These are phyloP conservation scores for Drosophila lutescens DNA, from an alignment of 2,888 invertebrate species.

Conservation along the genomic window DNA sequence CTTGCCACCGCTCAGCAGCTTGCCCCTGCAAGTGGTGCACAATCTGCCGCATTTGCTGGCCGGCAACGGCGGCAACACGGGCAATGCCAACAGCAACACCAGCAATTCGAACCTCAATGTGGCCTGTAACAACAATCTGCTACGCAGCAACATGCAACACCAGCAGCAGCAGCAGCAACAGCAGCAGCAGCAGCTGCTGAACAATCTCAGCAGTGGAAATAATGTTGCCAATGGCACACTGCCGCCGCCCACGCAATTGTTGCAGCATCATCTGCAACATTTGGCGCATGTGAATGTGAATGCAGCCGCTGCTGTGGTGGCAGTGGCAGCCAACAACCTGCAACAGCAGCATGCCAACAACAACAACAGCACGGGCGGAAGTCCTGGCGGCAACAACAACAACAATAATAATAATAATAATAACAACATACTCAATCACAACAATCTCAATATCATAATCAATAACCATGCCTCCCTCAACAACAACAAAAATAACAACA, in stretches of 20 bases:
- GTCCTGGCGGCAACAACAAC: conserved; percentile 47
- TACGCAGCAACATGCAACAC: conserved; percentile 80
- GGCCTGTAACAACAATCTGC: conserved; percentile 53
- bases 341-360: conserved; percentile 52
- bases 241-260: conserved; percentile 83
- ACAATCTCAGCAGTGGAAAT: conserved; percentile 51
- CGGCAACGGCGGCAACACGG: conserved; percentile 20
- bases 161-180: conserved; percentile 61
- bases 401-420: conserved; percentile 51
- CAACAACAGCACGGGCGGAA: conserved; percentile 43
- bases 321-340: conserved; percentile 78
- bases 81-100: conserved; percentile 37
- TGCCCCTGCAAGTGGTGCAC: conserved; percentile 84
- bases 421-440: conserved; percentile 71
- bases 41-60: conserved; percentile 83
- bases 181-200: conserved; percentile 43
- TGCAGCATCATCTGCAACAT: conserved; percentile 84
- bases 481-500: conserved; percentile 48
- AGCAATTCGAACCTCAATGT: conserved; percentile 43
- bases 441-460: conserved; percentile 72
- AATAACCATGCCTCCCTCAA: conserved; percentile 70
- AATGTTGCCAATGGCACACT: conserved; percentile 61
- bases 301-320: conserved; percentile 75
- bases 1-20: conserved; percentile 82
- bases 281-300: conserved; percentile 82